A percentile compares a stretch with the other conserved stretches of the same genome.
These are phyloP conservation scores for Cliona cf. orientalis DNA, from an alignment of 37 sponge, comb jelly and placozoan species.

Conservation along the genomic window DNA sequence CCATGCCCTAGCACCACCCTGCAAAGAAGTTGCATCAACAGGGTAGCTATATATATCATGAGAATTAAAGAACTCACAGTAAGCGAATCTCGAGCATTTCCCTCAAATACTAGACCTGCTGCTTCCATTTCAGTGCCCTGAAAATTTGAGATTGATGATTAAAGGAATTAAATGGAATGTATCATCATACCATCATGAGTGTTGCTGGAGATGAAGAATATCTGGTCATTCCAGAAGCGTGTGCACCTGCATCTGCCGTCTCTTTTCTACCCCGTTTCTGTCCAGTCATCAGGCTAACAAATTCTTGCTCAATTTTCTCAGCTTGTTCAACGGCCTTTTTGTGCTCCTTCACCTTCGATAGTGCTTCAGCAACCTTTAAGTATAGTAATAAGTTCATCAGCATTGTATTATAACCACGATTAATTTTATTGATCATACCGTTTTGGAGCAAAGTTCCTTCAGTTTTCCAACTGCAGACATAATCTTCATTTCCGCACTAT, in stretches of 20 bases:
- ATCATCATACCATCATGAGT: no score
- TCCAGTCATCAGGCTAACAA: slow-evolving; percentile 76
- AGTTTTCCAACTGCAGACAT: slow-evolving; percentile 49
- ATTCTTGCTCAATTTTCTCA: slow-evolving; percentile 72
- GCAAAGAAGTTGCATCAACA: no score
- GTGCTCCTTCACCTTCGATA: slow-evolving; percentile 51
- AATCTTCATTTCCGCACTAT: slow-evolving; percentile 42
- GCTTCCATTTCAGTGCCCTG: slow-evolving; percentile 48
- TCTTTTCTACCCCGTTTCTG: slow-evolving; percentile 13
- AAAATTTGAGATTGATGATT: no score
- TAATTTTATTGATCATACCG: slow-evolving; percentile 30
- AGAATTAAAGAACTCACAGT: not conserved
- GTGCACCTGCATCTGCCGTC: not conserved
- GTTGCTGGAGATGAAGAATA: no score
- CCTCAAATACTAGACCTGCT: slow-evolving; percentile 52
- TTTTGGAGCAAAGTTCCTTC: slow-evolving; percentile 56
- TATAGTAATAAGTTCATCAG: not conserved
- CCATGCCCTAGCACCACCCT: slow-evolving; percentile 44
- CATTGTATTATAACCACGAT: not conserved
- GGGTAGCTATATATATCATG: no score
- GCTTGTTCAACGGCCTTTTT: slow-evolving; percentile 76
- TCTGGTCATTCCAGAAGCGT: no score
- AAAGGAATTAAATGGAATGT: no score
- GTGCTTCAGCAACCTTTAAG: slow-evolving; percentile 67
- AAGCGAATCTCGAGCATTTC: not conserved